Evolutionary conservation across 2,113 vertebrate species (phyloP).

Genomic region (Eudyptes chrysolophus): DNA sequence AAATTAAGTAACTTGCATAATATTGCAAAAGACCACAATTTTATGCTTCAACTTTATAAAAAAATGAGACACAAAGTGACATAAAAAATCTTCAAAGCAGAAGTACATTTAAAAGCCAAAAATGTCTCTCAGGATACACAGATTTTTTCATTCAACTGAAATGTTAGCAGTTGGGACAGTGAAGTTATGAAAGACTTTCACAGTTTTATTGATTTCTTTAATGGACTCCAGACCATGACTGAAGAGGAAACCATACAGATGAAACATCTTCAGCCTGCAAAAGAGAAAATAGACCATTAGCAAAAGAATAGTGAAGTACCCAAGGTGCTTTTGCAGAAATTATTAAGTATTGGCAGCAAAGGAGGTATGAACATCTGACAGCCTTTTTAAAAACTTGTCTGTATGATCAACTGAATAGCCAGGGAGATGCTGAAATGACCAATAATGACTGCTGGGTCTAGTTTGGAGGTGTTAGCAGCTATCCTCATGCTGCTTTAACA

Average conservation of each 20-base stretch:
- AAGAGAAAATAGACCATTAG: neutral
- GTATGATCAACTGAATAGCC: neutral
- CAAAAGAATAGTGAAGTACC: neutral
- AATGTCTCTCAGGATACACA: neutral
- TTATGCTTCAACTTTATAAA: neutral
- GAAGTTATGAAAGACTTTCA: constrained; percentile 52
- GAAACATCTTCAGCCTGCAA: constrained; percentile 65
- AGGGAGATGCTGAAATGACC: neutral
- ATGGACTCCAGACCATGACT: constrained; percentile 34
- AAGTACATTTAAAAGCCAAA: neutral
- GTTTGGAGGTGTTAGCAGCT: neutral
- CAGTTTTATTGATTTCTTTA: constrained; percentile 42
- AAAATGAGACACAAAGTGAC: neutral
- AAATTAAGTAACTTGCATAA: neutral
- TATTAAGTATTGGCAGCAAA: neutral
- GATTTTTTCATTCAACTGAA: constrained; percentile 6
- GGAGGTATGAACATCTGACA: neutral
- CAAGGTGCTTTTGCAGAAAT: neutral
- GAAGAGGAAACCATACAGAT: constrained; percentile 58
- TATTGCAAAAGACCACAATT: neutral
- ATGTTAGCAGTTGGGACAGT: neutral
- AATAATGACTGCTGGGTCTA: neutral
- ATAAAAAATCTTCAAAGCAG: neutral
- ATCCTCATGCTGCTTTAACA: neutral
- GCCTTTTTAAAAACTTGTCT: neutral